Conservation (phyloP, 2,113 vertebrate genomes). For the Sander vitreus region DNA sequence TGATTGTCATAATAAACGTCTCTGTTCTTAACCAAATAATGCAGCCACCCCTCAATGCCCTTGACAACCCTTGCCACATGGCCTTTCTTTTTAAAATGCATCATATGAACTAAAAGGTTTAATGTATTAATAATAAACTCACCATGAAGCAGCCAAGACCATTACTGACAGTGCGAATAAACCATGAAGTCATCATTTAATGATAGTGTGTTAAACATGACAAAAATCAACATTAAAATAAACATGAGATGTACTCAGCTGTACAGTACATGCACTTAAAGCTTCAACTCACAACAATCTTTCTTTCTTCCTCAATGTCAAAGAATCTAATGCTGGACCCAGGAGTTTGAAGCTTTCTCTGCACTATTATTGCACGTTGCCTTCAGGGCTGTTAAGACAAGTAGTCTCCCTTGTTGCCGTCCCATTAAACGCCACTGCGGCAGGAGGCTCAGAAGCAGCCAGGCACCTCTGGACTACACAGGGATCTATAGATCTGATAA, state of each 20-base stretch:
- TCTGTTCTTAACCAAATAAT: conserved; percentile 29
- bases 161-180: conserved; percentile 23
- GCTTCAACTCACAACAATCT: neutral
- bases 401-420: conserved; percentile 18
- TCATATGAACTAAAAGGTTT: conserved; percentile 26
- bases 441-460: conserved; percentile 49
- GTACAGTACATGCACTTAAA: conserved; percentile 2
- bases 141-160: conserved; percentile 6
- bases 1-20: conserved; percentile 35
- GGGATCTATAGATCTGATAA: conserved; percentile 69
- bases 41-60: neutral
- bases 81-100: conserved; percentile 54
- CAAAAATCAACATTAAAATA: conserved; percentile 20
- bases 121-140: conserved; percentile 33
- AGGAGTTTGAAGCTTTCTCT: conserved; percentile 26
- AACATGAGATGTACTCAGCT: conserved; percentile 20
- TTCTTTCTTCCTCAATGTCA: neutral
- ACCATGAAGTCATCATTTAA: conserved; percentile 10
- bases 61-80: conserved; percentile 31
- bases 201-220: conserved; percentile 20
- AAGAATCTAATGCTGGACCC: neutral
- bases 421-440: conserved; percentile 62
- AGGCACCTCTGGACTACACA: conserved; percentile 10
- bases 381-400: conserved; percentile 42
- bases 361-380: neutral